These are phyloP conservation scores for Drosophila elegans DNA, from an alignment of 1,140 invertebrate genomes.

Conservation along the genomic window DNA sequence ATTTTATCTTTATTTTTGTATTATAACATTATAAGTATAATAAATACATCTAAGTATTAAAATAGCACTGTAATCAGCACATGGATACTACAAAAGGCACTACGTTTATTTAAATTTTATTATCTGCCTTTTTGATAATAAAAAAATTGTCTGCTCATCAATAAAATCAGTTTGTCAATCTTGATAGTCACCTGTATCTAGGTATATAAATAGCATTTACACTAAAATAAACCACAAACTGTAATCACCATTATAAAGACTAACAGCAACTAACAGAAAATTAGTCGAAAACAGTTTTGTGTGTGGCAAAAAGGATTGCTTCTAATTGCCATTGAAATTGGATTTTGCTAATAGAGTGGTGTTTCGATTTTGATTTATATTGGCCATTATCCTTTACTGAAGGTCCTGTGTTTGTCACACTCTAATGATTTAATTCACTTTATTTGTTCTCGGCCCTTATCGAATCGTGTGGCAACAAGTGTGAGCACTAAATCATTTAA, in stretches of 20 bases:
- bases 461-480: conserved; percentile 33
- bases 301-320: conserved; percentile 22
- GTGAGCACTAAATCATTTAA: conserved; percentile 45
- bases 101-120: background rate
- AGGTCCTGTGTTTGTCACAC: conserved; percentile 39
- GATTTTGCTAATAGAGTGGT: conserved; percentile 12
- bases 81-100: conserved; percentile 2
- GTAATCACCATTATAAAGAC: conserved; percentile 18
- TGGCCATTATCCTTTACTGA: conserved; percentile 31
- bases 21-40: too few relatives aligned
- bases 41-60: too few relatives aligned
- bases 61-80: conserved; percentile 2
- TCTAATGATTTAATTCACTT: conserved; percentile 49
- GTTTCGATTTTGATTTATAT: conserved; percentile 3
- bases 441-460: conserved; percentile 17
- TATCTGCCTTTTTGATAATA: background rate
- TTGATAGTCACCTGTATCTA: background rate
- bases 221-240: background rate
- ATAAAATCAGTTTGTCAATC: background rate
- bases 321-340: conserved; percentile 28
- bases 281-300: conserved; percentile 18
- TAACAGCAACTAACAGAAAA: conserved; percentile 13
- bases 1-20: too few relatives aligned
- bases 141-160: conserved; percentile 17
- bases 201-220: background rate